A percentile compares a stretch with the other conserved stretches of the same genome.
Conservation (phyloP, 1,140 invertebrate genomes). For the Zaprionus taronus region DNA sequence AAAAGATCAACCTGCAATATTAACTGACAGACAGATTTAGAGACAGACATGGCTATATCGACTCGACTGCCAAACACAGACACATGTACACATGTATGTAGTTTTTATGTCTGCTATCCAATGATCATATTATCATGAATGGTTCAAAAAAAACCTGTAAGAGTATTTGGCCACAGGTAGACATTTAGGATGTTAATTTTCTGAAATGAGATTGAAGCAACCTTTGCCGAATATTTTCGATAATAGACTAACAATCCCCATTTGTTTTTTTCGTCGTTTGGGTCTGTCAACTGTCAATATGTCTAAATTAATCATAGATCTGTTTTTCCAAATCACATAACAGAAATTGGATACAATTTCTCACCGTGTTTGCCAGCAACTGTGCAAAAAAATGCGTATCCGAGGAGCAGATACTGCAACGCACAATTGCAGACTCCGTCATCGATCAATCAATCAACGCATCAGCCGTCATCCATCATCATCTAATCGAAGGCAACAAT, state of each 20-base stretch:
- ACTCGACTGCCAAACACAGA: too few relatives aligned
- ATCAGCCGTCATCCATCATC: constrained; percentile 23
- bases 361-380: constrained; percentile 30
- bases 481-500: constrained; percentile 13
- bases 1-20: too few relatives aligned
- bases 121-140: too few relatives aligned
- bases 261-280: constrained; percentile 12
- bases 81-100: too few relatives aligned
- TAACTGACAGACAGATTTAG: too few relatives aligned
- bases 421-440: constrained; percentile 17
- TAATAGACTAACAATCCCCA: not conserved
- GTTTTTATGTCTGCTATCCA: too few relatives aligned
- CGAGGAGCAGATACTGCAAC: constrained; percentile 13
- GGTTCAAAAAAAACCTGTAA: too few relatives aligned
- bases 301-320: constrained; percentile 52
- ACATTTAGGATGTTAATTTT: not conserved
- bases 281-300: constrained; percentile 65
- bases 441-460: constrained; percentile 29
- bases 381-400: constrained; percentile 45
- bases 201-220: constrained; percentile 5
- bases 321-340: constrained; percentile 55
- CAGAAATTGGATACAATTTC: constrained; percentile 31
- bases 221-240: constrained; percentile 2
- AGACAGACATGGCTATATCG: too few relatives aligned
- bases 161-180: too few relatives aligned